Percentiles rank a stretch among this genome's conserved stretches.
Evolutionary conservation across 1,140 invertebrate species (phyloP).

Genomic region (Cyclargus thomasi): DNA sequence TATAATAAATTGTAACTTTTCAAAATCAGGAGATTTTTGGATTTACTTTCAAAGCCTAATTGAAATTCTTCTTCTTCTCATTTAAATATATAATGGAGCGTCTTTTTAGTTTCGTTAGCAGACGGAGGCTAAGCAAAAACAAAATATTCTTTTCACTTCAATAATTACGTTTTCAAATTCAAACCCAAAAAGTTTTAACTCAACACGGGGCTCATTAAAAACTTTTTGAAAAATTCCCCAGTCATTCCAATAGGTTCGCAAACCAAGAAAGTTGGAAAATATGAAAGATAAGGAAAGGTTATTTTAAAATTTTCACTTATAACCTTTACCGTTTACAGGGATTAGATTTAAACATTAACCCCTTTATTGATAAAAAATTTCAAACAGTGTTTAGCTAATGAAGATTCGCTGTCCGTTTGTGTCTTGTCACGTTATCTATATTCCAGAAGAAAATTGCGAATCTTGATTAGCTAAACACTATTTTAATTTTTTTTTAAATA

Average conservation of each 20-base stretch:
- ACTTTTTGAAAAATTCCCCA: constrained; percentile 4
- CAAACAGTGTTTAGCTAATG: too few species aligned
- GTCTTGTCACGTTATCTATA: too few species aligned
- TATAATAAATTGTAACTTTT: too few species aligned
- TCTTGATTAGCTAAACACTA: too few species aligned
- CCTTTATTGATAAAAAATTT: too few species aligned
- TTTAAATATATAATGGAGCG: not conserved
- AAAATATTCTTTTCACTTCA: not conserved
- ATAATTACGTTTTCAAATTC: not conserved
- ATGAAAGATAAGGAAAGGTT: not conserved
- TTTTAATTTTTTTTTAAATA: too few species aligned
- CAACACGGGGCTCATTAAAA: not conserved
- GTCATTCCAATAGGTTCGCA: not conserved
- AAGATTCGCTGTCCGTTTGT: too few species aligned
- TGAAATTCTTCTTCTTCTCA: too few species aligned
- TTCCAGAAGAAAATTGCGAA: too few species aligned
- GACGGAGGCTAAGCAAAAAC: not conserved
- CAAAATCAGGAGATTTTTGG: too few species aligned
- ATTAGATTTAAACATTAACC: not conserved
- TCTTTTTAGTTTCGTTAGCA: not conserved
- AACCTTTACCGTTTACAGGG: not conserved
- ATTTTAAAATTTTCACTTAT: not conserved
- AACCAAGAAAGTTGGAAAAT: constrained; percentile 2
- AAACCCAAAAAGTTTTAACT: not conserved
- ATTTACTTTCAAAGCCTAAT: too few species aligned